Evolutionary conservation across 2,888 invertebrate species (phyloP), one percentile per base, ranked within the genome.

Genomic region (Marronus borbonicus): DNA sequence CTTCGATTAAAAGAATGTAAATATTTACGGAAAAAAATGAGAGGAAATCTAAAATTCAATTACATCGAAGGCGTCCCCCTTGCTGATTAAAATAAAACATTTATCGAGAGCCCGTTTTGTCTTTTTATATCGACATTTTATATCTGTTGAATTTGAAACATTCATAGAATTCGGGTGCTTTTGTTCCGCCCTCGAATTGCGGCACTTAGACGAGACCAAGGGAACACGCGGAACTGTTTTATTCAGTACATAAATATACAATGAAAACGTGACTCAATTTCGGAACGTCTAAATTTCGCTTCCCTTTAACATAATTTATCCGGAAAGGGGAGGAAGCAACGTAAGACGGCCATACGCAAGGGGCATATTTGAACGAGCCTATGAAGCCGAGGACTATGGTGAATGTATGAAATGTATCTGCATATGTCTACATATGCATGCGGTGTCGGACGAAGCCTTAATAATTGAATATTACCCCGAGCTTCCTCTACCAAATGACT

Each of bases 241-340:
- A 78, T 78, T 78, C 75, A 75, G 74, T 65, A 66, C 78, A 78
- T 78, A 78, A 78, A 78, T 78, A 78, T 76, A 76, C 78, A 78
- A 78, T 75, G 78, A 66, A 52, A 75, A 78, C 78, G 75, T 78
- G 78, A 78, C 78, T 78, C 76, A 78, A 76, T 68, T 76, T 76
- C 76, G 10, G 58, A 68, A 76, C 64, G 76, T 68, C 76, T 72
- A 58, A 72, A 60, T 72, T 72, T 72, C 50, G 55, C 55, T 20
- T 7, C 55, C 28, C 72, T 39, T 72, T 72, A 72, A 72, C 72
- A 72, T 72, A 72, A 72, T 72, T 72, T 72, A 58, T 20, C 39
- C 36, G 58, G 3, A 49, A 44, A 28, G 49, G 28, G 20, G 28
- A 8, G 55, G 20, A 17, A 58, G 20, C 5, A 17, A 66, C 3